These are phyloP conservation scores for Operophtera brumata DNA, from an alignment of 2,888 invertebrate species.

Conservation along the genomic window DNA sequence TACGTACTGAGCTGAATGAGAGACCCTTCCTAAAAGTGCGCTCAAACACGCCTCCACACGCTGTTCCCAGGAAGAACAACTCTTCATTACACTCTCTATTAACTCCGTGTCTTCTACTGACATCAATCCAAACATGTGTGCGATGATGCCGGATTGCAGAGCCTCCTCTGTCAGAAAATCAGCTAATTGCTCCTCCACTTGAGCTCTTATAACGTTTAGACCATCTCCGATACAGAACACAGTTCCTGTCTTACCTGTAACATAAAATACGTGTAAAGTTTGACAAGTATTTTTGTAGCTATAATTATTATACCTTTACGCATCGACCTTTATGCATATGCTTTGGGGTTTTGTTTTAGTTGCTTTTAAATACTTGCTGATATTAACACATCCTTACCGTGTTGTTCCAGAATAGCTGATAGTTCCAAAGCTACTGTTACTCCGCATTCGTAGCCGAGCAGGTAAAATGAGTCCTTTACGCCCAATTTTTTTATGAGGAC, in stretches of 20 bases:
- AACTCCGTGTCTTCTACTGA: slow-evolving; percentile 9
- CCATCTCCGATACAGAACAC: slow-evolving; percentile 48
- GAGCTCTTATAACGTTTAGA: slow-evolving; percentile 39
- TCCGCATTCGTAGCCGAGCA: slow-evolving; percentile 54
- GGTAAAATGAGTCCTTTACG: slow-evolving; percentile 41
- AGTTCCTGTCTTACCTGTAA: slow-evolving; percentile 45
- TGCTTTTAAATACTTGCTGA: too few species aligned
- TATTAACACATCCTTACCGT: too few species aligned
- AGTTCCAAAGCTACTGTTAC: slow-evolving; percentile 48
- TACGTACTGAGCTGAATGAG: slow-evolving; percentile 50
- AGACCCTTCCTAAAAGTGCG: slow-evolving; percentile 38
- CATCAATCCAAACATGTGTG: slow-evolving; percentile 39
- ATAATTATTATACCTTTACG: too few species aligned
- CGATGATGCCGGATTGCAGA: slow-evolving; percentile 38
- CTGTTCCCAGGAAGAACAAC: slow-evolving; percentile 27
- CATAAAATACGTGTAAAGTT: not conserved
- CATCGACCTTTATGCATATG: too few species aligned
- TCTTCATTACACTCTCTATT: slow-evolving; percentile 17
- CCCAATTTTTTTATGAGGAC: slow-evolving; percentile 37
- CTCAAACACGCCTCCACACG: slow-evolving; percentile 38
- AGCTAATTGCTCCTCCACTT: slow-evolving; percentile 35
- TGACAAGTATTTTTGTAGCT: too few species aligned
- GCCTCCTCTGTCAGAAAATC: slow-evolving; percentile 31
- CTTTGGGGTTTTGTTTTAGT: too few species aligned
- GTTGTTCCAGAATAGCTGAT: slow-evolving; percentile 47